phyloP scores from a whole-genome alignment of 2,797 vertebrate species.

The Hippocampus kuda region DNA sequence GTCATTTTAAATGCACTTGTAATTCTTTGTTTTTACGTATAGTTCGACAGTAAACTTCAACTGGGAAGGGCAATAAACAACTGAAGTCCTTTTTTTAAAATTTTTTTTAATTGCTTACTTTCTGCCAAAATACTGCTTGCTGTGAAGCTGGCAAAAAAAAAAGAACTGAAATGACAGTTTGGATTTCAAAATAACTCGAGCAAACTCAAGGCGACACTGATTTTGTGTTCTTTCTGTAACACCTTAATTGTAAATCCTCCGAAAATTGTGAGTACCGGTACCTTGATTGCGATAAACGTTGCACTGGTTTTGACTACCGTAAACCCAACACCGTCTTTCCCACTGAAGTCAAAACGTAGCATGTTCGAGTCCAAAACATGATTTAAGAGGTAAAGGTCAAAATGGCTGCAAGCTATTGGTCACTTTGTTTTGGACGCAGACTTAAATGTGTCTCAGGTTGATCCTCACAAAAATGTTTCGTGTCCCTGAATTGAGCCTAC shows the following conservation, averaged over 20 bases:
- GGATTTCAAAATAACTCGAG: too few relatives aligned
- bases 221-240: too few relatives aligned
- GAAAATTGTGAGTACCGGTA: too few relatives aligned
- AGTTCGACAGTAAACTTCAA: too few relatives aligned
- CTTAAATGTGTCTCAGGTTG: background rate
- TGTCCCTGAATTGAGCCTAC: background rate
- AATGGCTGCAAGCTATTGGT: background rate
- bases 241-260: too few relatives aligned
- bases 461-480: background rate
- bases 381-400: background rate
- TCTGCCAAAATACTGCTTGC: too few relatives aligned
- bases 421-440: background rate
- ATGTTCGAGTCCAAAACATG: background rate
- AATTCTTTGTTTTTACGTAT: background rate
- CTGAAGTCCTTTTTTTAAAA: background rate
- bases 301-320: background rate
- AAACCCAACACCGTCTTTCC: background rate
- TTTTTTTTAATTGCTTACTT: too few relatives aligned
- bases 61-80: too few relatives aligned
- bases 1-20: background rate
- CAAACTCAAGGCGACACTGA: too few relatives aligned
- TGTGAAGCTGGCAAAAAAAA: too few relatives aligned
- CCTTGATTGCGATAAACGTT: background rate
- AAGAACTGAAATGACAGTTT: too few relatives aligned
- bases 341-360: background rate